Percentiles rank a stretch among this genome's conserved stretches.
Evolutionary conservation across 2,888 invertebrate genomes (phyloP).

Genomic region (Epiblema foenella): DNA sequence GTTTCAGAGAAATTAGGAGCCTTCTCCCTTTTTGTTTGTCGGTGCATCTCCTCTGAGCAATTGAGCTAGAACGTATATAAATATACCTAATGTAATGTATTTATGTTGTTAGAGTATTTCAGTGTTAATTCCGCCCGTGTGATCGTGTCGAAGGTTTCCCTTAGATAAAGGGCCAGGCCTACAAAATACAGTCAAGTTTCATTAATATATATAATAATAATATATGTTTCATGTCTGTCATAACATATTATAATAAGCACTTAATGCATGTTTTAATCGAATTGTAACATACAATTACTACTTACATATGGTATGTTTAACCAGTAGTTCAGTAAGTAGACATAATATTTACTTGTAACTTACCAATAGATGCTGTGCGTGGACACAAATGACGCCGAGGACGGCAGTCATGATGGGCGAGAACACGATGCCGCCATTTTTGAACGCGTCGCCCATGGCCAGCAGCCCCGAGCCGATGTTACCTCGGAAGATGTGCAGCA

Average conservation of each 20-base stretch:
- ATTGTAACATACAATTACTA: too few species aligned
- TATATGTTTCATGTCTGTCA: too few species aligned
- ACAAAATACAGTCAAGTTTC: too few species aligned
- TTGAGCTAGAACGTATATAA: conserved; percentile 79
- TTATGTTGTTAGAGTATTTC: too few species aligned
- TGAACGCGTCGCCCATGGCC: conserved; percentile 97
- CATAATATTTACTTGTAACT: conserved; percentile 45
- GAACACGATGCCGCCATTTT: conserved; percentile 94
- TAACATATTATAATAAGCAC: too few species aligned
- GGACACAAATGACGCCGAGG: conserved; percentile 94
- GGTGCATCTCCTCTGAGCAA: conserved; percentile 88
- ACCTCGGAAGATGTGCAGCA: conserved; percentile 97
- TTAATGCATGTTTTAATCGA: too few species aligned
- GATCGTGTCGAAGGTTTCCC: too few species aligned
- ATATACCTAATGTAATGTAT: background rate
- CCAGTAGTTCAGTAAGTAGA: too few species aligned
- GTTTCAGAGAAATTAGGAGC: conserved; percentile 92
- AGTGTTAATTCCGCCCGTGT: too few species aligned
- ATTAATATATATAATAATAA: too few species aligned
- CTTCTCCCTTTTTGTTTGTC: conserved; percentile 81
- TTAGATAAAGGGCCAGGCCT: too few species aligned
- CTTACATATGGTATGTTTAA: too few species aligned
- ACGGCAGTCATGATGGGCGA: conserved; percentile 91
- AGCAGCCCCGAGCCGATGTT: conserved; percentile 98
- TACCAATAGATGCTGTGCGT: conserved; percentile 96